Conservation (phyloP, 2,888 invertebrate species). For the Callosobruchus maculatus region DNA sequence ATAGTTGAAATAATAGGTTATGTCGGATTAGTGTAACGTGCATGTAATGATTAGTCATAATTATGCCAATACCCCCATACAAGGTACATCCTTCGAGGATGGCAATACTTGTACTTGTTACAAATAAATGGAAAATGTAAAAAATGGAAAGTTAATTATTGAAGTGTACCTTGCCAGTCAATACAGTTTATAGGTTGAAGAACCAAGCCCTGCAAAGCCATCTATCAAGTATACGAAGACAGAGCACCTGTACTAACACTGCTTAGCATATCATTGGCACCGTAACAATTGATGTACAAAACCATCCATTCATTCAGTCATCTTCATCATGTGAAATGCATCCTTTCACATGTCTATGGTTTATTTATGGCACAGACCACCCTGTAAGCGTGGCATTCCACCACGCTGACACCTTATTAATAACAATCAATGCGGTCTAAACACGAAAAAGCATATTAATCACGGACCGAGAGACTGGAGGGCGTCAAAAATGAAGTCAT, state of each 20-base stretch:
- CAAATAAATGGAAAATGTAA: no score
- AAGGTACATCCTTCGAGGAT: no score
- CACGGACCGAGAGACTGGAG: not conserved
- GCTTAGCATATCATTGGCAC: not conserved
- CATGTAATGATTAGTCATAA: no score
- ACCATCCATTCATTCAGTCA: not conserved
- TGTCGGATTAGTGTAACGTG: no score
- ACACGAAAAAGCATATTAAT: not conserved
- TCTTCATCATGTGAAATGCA: not conserved
- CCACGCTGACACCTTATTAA: not conserved
- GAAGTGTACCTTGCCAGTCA: no score
- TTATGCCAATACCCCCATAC: no score
- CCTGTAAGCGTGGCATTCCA: not conserved
- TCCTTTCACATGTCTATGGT: not conserved
- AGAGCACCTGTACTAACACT: not conserved
- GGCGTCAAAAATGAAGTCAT: slow-evolving; percentile 41
- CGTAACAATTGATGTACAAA: not conserved
- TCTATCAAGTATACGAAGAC: not conserved
- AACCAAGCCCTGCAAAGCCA: no score
- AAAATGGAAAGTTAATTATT: no score
- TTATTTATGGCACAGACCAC: not conserved
- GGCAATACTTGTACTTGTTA: no score
- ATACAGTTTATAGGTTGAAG: no score
- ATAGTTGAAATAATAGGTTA: no score
- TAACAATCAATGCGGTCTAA: not conserved